Base-by-base conservation (phyloP, 1,140 invertebrate species). In the Drosophila rufa region DNA sequence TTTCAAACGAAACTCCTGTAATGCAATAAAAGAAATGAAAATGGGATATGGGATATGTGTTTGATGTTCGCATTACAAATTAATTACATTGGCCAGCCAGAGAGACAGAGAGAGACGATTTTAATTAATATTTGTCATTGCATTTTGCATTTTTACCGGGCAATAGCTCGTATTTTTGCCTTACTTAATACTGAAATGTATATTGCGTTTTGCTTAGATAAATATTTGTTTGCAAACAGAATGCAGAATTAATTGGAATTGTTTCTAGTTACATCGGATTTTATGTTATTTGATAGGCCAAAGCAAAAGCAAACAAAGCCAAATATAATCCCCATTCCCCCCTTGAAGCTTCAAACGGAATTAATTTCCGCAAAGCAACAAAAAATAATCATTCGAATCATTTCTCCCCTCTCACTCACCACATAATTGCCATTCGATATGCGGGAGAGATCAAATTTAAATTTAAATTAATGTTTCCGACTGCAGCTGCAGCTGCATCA, bases 111-210 rank as follows among this genome's bases (percentile, higher is more conserved):
- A 14, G 12, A 6, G 30, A 30, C 50, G 62, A 40, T 80, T 79
- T 66, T 70, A 86, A 87, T 86, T 86, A 87, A 87, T 86, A 80
- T 86, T 87, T 80, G 76, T 73, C 66, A 60, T 58, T 19, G 5
- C 27, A 79, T 68, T 82, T 61, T 42, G 8, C 27, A 73, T 68
- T 82, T 78, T 68, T 60, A 68, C 50, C 36, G 1, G n/a, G 9
- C 15, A 53, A 33, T 33, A 27, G 11, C 33, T 51, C 38, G 17
- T 46, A 42, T 47, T 62, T 68, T 51, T 40, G n/a, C 42, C 19
- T 17, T 33, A 55, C 56, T 69, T 71, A 56, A 71, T 57, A 45
- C 43, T 25, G 56, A 45, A 53, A 76, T 73, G 70, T 77, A 71
- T 67, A 62, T 76, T 73, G 51, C 38, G 58, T 48, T 65, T 65